These are phyloP conservation scores for Psylliodes chrysocephalus DNA, from an alignment of 2,888 invertebrate genomes.

Conservation along the genomic window DNA sequence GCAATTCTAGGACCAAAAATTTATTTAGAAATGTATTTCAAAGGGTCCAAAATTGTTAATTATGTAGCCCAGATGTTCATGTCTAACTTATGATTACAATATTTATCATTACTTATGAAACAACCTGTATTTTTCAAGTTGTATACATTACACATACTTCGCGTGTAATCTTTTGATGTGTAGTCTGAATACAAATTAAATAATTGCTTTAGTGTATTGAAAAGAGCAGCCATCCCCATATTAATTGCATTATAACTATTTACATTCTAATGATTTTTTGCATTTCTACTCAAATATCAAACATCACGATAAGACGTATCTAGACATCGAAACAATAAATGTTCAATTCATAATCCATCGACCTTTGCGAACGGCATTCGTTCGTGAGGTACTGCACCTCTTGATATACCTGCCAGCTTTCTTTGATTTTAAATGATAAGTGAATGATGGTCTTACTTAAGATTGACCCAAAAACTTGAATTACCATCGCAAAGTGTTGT, in stretches of 20 bases:
- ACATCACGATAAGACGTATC: not conserved
- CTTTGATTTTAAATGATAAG: not conserved
- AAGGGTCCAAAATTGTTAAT: too few species aligned
- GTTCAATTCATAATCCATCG: not conserved
- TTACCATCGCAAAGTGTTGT: not conserved
- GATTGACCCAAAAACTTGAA: constrained; percentile 18
- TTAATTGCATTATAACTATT: not conserved
- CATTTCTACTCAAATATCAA: not conserved
- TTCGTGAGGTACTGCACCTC: constrained; percentile 16
- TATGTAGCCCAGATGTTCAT: too few species aligned
- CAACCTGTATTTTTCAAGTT: too few species aligned
- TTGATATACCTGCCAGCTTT: constrained; percentile 4
- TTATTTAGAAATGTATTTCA: too few species aligned
- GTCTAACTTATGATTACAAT: too few species aligned
- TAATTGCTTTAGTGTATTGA: too few species aligned
- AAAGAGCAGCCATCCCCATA: too few species aligned
- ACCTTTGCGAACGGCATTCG: not conserved
- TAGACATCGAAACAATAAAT: not conserved
- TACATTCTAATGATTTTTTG: not conserved
- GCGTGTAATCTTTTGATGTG: too few species aligned
- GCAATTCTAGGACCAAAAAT: too few species aligned
- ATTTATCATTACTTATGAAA: too few species aligned
- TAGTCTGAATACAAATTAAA: too few species aligned
- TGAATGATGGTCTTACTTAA: constrained; percentile 8
- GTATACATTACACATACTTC: too few species aligned